A percentile compares a stretch with the other conserved stretches of the same genome.
phyloP scores from a whole-genome alignment of 2,797 vertebrate genomes.

The Lacerta viridis region DNA sequence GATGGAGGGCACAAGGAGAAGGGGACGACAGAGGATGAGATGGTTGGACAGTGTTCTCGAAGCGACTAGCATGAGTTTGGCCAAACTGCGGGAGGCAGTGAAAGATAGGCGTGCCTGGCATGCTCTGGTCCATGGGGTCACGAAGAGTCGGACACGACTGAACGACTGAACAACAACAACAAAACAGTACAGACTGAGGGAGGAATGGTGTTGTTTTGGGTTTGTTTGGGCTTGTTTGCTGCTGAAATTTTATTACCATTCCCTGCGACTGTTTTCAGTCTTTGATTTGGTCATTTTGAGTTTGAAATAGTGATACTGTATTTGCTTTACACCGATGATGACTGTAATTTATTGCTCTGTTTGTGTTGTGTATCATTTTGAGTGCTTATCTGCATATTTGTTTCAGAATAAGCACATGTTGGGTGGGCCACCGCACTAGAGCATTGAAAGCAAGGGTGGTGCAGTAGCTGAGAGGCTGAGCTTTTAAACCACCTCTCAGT shows the following conservation, averaged over 20 bases:
- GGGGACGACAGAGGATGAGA: no score
- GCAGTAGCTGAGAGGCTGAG: no score
- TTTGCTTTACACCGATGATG: neutral
- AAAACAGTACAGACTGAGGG: neutral
- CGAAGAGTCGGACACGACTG: no score
- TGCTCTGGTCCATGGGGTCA: no score
- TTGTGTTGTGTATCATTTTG: neutral
- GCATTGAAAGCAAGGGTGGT: neutral
- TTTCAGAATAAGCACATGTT: neutral
- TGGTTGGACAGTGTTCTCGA: no score
- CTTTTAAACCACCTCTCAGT: neutral
- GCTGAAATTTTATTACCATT: neutral
- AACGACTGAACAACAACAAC: no score
- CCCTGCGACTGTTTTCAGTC: neutral
- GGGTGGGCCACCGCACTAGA: neutral
- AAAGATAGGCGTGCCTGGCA: no score
- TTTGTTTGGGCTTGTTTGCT: neutral
- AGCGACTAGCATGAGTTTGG: no score
- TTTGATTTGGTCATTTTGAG: neutral
- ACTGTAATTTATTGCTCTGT: neutral
- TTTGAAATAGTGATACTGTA: neutral
- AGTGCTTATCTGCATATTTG: neutral
- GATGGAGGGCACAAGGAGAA: no score
- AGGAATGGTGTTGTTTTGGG: neutral
- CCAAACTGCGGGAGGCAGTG: no score